A percentile compares a stretch with the other conserved stretches of the same genome.
These are phyloP conservation scores for Drosophila pseudoobscura DNA, from an alignment of 1,140 invertebrate genomes.

Conservation along the genomic window DNA sequence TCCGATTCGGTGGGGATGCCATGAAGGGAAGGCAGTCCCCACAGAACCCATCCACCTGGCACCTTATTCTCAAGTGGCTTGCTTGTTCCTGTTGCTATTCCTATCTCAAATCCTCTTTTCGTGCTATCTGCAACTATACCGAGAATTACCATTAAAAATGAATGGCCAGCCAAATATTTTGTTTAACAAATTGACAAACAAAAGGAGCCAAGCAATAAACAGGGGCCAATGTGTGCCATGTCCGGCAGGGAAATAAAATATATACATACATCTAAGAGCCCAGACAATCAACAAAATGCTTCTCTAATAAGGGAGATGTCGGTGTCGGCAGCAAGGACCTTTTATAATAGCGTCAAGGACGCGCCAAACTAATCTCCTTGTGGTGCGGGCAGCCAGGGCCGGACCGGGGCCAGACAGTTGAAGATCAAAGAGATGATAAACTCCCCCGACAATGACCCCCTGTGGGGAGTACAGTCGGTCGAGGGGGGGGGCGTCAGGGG, in stretches of 20 bases:
- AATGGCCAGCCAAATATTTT: slow-evolving; percentile 47
- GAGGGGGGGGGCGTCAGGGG: too few species aligned
- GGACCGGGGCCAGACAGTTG: too few species aligned
- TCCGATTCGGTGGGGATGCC: too few species aligned
- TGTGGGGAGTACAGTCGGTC: background rate
- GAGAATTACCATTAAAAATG: slow-evolving; percentile 30
- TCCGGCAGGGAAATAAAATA: slow-evolving; percentile 4
- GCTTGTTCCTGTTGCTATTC: too few species aligned
- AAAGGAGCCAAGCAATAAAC: slow-evolving; percentile 26
- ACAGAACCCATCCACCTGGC: too few species aligned
- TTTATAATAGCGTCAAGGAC: slow-evolving; percentile 31
- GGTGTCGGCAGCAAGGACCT: background rate
- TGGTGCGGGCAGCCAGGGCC: too few species aligned
- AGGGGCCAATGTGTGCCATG: slow-evolving; percentile 3
- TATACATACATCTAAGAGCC: background rate
- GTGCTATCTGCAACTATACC: slow-evolving; percentile 19
- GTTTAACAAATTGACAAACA: slow-evolving; percentile 46
- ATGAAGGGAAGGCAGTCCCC: too few species aligned
- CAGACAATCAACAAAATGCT: too few species aligned
- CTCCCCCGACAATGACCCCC: slow-evolving; percentile 8
- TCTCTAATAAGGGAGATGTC: background rate
- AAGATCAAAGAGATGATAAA: slow-evolving; percentile 27
- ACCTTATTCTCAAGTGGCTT: too few species aligned
- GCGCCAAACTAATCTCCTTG: background rate
- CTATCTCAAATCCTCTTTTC: too few species aligned